Conservation (phyloP, 2,113 vertebrate species). For the Hippocampus mohnikei region DNA sequence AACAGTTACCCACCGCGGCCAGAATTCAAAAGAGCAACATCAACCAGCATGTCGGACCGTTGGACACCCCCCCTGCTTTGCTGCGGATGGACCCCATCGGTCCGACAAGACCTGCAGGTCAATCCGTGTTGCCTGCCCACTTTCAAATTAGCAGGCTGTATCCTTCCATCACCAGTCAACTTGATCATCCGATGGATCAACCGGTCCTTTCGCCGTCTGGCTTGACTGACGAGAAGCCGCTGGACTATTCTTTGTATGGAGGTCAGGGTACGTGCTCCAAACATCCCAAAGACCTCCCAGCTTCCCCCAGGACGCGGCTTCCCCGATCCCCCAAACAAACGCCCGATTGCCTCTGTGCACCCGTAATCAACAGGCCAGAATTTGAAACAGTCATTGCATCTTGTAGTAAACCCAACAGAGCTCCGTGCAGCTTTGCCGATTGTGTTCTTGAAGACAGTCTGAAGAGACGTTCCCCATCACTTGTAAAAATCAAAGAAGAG, state of each 20-base stretch:
- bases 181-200: constrained; percentile 12
- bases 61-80: constrained; percentile 15
- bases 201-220: constrained; percentile 24
- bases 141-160: constrained; percentile 23
- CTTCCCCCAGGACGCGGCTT: constrained; percentile 49
- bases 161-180: constrained; percentile 18
- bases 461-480: constrained; percentile 40
- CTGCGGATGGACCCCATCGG: constrained; percentile 14
- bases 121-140: constrained; percentile 22
- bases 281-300: constrained; percentile 13
- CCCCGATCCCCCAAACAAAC: constrained; percentile 21
- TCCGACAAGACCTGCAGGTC: constrained; percentile 16
- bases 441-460: constrained; percentile 18
- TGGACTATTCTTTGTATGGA: constrained; percentile 49
- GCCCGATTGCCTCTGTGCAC: constrained; percentile 17
- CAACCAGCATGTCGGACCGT: constrained; percentile 15
- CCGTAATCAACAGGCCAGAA: constrained; percentile 3
- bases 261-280: constrained; percentile 35
- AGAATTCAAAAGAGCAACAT: constrained; percentile 30
- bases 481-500: constrained; percentile 47
- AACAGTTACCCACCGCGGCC: constrained; percentile 9
- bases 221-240: constrained; percentile 27
- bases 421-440: constrained; percentile 8
- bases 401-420: constrained; percentile 9
- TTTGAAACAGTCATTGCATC: constrained; percentile 28